Conservation (phyloP, 1,140 invertebrate species). For the Sarcophaga peregrina region DNA sequence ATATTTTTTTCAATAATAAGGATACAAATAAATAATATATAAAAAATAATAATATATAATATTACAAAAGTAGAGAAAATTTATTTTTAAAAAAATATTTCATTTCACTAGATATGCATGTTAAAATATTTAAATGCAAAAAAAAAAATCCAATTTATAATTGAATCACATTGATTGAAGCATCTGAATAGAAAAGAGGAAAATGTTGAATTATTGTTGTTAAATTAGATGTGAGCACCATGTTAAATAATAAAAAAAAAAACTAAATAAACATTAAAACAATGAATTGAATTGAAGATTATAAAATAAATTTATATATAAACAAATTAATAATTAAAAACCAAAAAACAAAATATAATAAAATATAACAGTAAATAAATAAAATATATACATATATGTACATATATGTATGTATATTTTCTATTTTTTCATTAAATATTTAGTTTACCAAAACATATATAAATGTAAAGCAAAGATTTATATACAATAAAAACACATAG, state of each 20-base stretch:
- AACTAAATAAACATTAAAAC: not conserved
- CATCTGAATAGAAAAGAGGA: not conserved
- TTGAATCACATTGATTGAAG: conserved; percentile 16
- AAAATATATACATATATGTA: no score
- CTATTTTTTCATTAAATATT: not conserved
- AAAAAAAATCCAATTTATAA: not conserved
- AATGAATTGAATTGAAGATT: not conserved
- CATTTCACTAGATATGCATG: no score
- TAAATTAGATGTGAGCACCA: not conserved
- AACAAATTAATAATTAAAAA: not conserved
- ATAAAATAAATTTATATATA: no score
- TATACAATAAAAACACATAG: not conserved
- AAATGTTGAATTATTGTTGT: not conserved
- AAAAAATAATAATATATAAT: not conserved
- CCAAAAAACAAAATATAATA: not conserved
- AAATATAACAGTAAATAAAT: no score
- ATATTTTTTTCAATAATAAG: no score
- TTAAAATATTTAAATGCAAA: no score
- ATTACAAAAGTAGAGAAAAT: not conserved
- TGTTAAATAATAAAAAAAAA: not conserved
- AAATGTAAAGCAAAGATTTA: not conserved
- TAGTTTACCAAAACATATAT: not conserved
- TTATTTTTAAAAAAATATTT: not conserved
- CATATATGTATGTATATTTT: no score
- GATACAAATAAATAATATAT: no score